Percentiles rank a stretch among this genome's conserved stretches.
Conservation (phyloP, 2,113 vertebrate genomes). For the Amphiprion ocellaris region DNA sequence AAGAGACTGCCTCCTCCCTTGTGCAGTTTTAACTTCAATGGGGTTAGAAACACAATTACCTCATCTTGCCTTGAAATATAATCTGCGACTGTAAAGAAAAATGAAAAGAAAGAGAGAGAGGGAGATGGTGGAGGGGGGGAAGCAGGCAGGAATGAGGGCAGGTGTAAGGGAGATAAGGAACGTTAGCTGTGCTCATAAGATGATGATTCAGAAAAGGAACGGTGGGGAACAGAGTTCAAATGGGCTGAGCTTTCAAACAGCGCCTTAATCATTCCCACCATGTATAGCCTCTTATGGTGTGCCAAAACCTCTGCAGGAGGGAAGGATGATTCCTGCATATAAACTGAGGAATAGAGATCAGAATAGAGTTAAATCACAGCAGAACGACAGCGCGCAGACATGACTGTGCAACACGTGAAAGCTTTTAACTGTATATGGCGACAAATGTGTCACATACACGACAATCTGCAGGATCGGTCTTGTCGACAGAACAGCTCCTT, state of each 20-base stretch:
- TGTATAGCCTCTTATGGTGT: constrained; percentile 56
- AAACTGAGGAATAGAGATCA: constrained; percentile 36
- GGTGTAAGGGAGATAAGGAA: constrained; percentile 73
- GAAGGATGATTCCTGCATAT: constrained; percentile 49
- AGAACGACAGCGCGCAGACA: constrained; percentile 15
- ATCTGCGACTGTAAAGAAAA: constrained; percentile 64
- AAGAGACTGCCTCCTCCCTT: constrained; percentile 38
- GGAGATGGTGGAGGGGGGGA: constrained; percentile 10
- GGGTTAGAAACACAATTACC: constrained; percentile 71
- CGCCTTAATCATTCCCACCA: constrained; percentile 68
- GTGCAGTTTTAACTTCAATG: constrained; percentile 61
- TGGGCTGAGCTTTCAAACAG: constrained; percentile 67
- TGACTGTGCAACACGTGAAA: background rate
- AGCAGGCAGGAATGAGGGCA: constrained; percentile 57
- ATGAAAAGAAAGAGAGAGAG: constrained; percentile 28
- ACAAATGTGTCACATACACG: background rate
- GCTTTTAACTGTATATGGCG: background rate
- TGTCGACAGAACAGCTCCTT: background rate
- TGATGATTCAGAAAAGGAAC: constrained; percentile 70
- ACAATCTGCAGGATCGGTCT: background rate
- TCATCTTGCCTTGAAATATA: constrained; percentile 65
- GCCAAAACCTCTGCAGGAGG: constrained; percentile 59
- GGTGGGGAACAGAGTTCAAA: constrained; percentile 73
- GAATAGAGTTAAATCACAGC: constrained; percentile 19
- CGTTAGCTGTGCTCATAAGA: constrained; percentile 62